Evolutionary conservation across 2,888 invertebrate species (phyloP), one percentile per base, ranked within the genome.

Genomic region (Smittia aterrima): DNA sequence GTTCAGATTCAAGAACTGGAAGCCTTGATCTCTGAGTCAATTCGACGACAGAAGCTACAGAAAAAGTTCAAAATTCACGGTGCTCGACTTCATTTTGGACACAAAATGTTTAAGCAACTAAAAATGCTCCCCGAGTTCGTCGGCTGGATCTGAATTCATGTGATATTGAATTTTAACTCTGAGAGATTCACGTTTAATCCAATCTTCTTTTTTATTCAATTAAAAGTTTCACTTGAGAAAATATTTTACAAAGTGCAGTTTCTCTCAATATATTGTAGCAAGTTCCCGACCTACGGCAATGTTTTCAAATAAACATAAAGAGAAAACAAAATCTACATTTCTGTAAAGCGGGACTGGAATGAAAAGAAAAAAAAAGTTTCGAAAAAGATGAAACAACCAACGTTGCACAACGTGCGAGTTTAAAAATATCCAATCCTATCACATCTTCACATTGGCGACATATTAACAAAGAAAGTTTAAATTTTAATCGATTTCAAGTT

Each of bases 401-500:
- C 9, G 32, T 32, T 32, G 9, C 32, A 32, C 32, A 32, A 32
- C 32, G 9, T 6, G 9, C 32, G 32, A 32, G 32, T 9, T 32
- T 6, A 32, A 32, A 9, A 6, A 32, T 47, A 47, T n/a, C 47
- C 16, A 47, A n/a, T 47, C 47, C n/a, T 47, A 47, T 47, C 47
- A 47, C 47, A 47, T 7, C 38, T 38, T 38, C 38, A 38, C 38
- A n/a, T n/a, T n/a, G n/a, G n/a, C n/a, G n/a, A n/a, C n/a, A n/a
- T n/a, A n/a, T n/a, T n/a, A n/a, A n/a, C n/a, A n/a, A n/a, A 16
- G 47, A 47, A 47, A 3, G 47, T 11, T 38, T 47, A 4, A 58
- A 58, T 2, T 22, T 78, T 84, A 88, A 80, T 90, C 90, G 78
- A 90, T 87, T 79, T 90, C 89, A 77, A 90, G 81, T 81, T 89